Conservation (phyloP, 35 echinoderm and acorn worm species). For the Ophiothrix spiculata region DNA sequence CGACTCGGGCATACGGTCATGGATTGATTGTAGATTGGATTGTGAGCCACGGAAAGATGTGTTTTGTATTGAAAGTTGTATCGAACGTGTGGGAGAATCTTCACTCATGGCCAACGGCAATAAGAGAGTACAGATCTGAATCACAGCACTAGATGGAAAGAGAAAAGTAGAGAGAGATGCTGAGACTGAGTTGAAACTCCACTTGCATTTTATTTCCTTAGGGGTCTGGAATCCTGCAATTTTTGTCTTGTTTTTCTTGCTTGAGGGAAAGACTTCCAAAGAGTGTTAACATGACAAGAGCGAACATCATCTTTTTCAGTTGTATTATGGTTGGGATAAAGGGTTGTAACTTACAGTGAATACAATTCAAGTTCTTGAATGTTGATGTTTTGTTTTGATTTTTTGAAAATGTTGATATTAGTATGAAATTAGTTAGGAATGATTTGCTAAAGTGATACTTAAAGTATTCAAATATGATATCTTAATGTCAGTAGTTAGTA, state of each 20-base stretch:
- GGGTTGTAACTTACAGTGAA: no score
- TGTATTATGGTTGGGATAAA: not conserved
- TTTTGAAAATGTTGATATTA: no score
- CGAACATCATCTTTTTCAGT: not conserved
- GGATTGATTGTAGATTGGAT: slow-evolving; percentile 15
- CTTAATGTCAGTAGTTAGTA: no score
- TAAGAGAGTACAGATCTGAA: not conserved
- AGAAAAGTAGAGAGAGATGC: not conserved
- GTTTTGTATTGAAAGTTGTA: slow-evolving; percentile 10
- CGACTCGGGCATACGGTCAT: not conserved
- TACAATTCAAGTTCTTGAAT: no score
- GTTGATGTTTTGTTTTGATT: no score
- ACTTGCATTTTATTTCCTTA: slow-evolving; percentile 7
- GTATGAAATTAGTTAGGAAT: no score
- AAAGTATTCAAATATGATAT: no score
- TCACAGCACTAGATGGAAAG: not conserved
- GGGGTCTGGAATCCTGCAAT: not conserved
- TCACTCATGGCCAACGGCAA: not conserved
- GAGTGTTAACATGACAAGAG: not conserved
- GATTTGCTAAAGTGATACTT: no score
- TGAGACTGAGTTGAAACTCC: not conserved
- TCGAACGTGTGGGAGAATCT: slow-evolving; percentile 1
- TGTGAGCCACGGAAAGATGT: slow-evolving; percentile 10
- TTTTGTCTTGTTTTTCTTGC: not conserved
- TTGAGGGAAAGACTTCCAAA: not conserved